phyloP scores from a whole-genome alignment of 2,797 vertebrate genomes.

The Phrynocephalus vlangalii region DNA sequence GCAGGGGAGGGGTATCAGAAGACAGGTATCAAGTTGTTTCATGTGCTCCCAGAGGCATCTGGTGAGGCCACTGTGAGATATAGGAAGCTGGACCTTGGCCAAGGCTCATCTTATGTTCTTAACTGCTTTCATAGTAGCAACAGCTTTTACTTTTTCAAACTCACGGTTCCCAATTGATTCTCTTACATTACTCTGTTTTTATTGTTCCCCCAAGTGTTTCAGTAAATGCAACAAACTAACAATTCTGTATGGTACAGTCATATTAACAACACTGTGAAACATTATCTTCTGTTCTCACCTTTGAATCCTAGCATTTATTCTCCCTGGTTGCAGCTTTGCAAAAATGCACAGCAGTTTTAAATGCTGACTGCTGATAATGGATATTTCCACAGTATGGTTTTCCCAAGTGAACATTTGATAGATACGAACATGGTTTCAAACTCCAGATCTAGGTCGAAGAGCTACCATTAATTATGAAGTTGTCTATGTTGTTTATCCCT shows the following conservation, averaged over 20 bases:
- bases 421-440: constrained; percentile 18
- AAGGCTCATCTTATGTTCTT: too few species aligned
- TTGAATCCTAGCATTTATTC: not conserved
- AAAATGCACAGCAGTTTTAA: not conserved
- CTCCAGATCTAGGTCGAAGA: constrained; percentile 1
- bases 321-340: not conserved
- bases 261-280: not conserved
- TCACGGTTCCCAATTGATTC: not conserved
- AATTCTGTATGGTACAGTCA: not conserved
- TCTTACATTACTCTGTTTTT: not conserved
- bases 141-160: not conserved
- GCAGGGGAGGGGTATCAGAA: too few species aligned
- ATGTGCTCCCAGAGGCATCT: too few species aligned
- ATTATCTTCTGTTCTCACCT: too few species aligned
- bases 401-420: constrained; percentile 15
- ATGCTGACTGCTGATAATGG: not conserved
- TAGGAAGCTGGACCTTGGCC: too few species aligned
- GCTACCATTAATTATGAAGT: constrained; percentile 24
- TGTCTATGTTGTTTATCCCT: not conserved
- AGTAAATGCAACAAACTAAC: not conserved
- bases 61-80: too few species aligned
- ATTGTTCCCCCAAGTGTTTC: not conserved
- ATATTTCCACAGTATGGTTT: constrained; percentile 16
- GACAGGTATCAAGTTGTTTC: too few species aligned
- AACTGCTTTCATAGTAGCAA: not conserved